Base-by-base conservation (phyloP, 2,797 vertebrate species). In the Amphiprion clarkii region DNA sequence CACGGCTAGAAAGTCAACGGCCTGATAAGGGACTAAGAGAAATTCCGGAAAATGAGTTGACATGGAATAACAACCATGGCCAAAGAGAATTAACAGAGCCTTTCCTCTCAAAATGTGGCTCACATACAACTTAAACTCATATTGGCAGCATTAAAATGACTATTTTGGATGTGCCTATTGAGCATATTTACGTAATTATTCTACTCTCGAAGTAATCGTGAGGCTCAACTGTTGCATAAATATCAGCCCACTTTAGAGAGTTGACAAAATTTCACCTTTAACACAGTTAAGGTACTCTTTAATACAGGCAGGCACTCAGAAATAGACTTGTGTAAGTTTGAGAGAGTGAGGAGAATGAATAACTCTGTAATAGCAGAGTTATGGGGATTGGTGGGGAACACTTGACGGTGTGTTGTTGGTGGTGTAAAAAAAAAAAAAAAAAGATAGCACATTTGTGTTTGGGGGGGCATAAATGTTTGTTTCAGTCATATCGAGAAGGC, bases 241-340 rank as follows among this genome's bases (percentile, higher is more conserved):
- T 78, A 78, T 78, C 27, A 64, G 59, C 21, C 46, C 52, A 64
- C 61, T 83, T 77, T 62, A 19, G 33, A 42, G 52, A 51, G 48
- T 33, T 68, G 48, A 66, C 46, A 74, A 65, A 71, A 78, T 76
- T 66, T 83, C 73, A 81, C 79, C 78, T 86, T 89, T 79, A 63
- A 67, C 57, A 85, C 66, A 67, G 27, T 56, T 27, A 27, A 27
- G 27, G 27, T 27, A 27, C 27, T 27, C 27, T 27, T 71, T 49
- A 21, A 75, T 74, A 57, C 57, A 40, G 27, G 25, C 21, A 36
- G 27, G 39, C 53, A 62, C 56, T 59, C 23, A 36, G 42, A 76
- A 76, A 67, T 39, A 77, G 69, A 76, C 62, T 16, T 33, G 42
- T 59, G n/a, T 40, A 44, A 60, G 58, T 74, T 67, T 71, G 39